Conservation (phyloP, 2,888 invertebrate species). For the Acleris sparsana region DNA sequence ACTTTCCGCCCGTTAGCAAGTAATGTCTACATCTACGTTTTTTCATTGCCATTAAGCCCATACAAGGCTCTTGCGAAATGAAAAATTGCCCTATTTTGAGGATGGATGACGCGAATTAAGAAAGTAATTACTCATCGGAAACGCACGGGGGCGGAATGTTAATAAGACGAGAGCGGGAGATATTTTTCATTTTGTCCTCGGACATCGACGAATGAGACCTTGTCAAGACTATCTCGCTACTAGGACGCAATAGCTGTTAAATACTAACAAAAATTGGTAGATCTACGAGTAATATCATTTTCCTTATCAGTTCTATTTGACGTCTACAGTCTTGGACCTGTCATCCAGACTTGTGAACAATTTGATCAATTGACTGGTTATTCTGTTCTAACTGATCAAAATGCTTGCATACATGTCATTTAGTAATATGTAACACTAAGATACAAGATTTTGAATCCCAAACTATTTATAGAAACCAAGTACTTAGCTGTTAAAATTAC, state of each 20-base stretch:
- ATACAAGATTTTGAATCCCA: too few species aligned
- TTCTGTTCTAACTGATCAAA: too few species aligned
- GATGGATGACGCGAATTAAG: slow-evolving; percentile 84
- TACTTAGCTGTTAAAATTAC: too few species aligned
- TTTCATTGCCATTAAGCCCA: slow-evolving; percentile 58
- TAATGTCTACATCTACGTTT: slow-evolving; percentile 39
- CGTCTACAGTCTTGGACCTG: background rate
- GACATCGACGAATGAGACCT: slow-evolving; percentile 59
- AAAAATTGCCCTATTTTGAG: slow-evolving; percentile 82
- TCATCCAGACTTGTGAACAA: too few species aligned
- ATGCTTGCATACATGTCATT: too few species aligned
- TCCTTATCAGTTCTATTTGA: background rate
- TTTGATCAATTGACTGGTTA: too few species aligned
- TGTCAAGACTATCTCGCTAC: slow-evolving; percentile 1
- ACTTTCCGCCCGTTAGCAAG: slow-evolving; percentile 17
- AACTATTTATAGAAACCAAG: too few species aligned
- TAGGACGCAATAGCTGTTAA: background rate
- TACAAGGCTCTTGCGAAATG: slow-evolving; percentile 59
- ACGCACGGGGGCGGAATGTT: slow-evolving; percentile 79
- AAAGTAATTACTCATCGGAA: slow-evolving; percentile 83
- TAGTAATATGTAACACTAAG: too few species aligned
- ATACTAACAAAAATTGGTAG: background rate
- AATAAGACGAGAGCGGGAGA: slow-evolving; percentile 75
- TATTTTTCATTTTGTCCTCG: slow-evolving; percentile 75
- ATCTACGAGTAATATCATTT: too few species aligned